Conservation (phyloP, 2,113 vertebrate genomes). For the Rhineura floridana region DNA sequence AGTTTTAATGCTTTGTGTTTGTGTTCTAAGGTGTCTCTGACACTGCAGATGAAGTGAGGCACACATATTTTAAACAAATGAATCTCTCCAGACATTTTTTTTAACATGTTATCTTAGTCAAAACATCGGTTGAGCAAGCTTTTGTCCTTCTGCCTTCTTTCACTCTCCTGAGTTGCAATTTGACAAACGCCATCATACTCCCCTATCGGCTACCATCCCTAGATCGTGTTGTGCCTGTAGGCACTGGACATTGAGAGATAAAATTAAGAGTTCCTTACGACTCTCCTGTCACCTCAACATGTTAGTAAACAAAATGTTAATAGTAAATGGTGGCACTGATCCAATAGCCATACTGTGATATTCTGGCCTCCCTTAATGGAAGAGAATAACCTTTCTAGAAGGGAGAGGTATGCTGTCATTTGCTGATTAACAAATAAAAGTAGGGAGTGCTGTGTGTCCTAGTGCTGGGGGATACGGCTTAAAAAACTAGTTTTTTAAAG, state of each 20-base stretch:
- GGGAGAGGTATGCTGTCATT: not conserved
- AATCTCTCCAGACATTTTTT: not conserved
- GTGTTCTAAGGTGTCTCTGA: not conserved
- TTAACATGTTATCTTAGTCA: not conserved
- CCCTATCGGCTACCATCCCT: too few relatives aligned
- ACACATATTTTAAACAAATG: too few relatives aligned
- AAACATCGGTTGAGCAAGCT: not conserved
- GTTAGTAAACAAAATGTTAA: too few relatives aligned
- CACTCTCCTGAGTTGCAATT: not conserved
- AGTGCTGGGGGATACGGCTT: not conserved
- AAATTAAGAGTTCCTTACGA: too few relatives aligned
- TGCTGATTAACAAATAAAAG: too few relatives aligned
- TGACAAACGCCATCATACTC: too few relatives aligned
- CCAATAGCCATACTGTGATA: too few relatives aligned
- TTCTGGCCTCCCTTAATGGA: too few relatives aligned
- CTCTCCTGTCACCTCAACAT: too few relatives aligned
- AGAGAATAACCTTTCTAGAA: not conserved
- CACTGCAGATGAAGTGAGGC: not conserved
- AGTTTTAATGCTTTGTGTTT: not conserved
- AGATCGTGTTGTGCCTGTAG: too few relatives aligned
- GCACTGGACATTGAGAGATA: too few relatives aligned
- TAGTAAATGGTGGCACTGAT: too few relatives aligned
- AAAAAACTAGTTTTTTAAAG: not conserved
- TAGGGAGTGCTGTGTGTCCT: not conserved
- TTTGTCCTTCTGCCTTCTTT: not conserved